Evolutionary conservation across 2,888 invertebrate species (phyloP).

Genomic region (Cosmia pyralina): DNA sequence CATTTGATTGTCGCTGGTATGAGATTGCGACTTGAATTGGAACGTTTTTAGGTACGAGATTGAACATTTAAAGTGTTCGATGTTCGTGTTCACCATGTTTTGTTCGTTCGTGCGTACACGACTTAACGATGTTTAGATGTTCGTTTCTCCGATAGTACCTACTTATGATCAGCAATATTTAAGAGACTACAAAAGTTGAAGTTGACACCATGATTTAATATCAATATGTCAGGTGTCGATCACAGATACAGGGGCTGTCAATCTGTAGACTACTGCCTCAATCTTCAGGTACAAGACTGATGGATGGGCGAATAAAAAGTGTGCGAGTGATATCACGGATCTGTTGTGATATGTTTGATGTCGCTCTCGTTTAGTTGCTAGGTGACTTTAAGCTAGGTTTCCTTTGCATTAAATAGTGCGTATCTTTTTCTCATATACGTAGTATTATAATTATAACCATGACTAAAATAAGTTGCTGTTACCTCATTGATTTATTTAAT

Average conservation of each 20-base stretch:
- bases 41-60: too few species aligned
- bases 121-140: too few species aligned
- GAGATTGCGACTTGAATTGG: too few species aligned
- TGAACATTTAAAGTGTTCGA: too few species aligned
- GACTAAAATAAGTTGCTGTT: background rate
- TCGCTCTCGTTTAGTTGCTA: background rate
- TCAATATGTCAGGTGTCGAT: constrained; percentile 44
- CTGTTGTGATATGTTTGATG: background rate
- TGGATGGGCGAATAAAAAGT: constrained; percentile 27
- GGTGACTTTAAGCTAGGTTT: background rate
- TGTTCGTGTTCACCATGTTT: too few species aligned
- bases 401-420: background rate
- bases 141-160: too few species aligned
- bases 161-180: background rate
- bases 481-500: too few species aligned
- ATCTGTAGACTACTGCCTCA: constrained; percentile 21
- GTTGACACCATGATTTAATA: constrained; percentile 28
- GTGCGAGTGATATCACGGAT: constrained; percentile 9
- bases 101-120: too few species aligned
- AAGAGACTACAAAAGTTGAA: background rate
- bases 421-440: too few species aligned
- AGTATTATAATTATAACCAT: background rate
- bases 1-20: too few species aligned
- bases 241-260: constrained; percentile 38
- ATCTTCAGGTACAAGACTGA: constrained; percentile 13